phyloP scores from a whole-genome alignment of 2,888 invertebrate species.

The Cyrtodaria siliqua region DNA sequence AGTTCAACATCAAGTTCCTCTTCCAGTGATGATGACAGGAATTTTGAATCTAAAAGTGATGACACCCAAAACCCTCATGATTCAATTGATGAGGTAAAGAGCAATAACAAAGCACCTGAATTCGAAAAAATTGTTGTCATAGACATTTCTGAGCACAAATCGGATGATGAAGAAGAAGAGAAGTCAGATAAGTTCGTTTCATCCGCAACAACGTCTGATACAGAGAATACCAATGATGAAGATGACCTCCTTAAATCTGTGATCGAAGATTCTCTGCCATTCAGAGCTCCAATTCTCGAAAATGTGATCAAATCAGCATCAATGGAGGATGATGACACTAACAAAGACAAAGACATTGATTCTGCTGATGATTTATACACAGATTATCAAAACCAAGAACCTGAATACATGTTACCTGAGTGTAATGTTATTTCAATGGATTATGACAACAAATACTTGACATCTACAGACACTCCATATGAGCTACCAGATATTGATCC shows the following conservation, averaged over 20 bases:
- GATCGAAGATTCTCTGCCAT: conserved; percentile 58
- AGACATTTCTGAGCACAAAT: not conserved
- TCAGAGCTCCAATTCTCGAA: conserved; percentile 60
- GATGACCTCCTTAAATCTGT: conserved; percentile 49
- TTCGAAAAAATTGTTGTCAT: too few species aligned
- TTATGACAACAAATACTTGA: conserved; percentile 7
- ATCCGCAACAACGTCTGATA: not conserved
- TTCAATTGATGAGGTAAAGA: too few species aligned
- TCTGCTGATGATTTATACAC: conserved; percentile 41
- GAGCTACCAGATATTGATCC: conserved; percentile 23
- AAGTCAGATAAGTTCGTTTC: too few species aligned
- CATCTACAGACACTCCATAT: conserved; percentile 7
- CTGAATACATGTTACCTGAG: conserved; percentile 43
- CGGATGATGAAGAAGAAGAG: too few species aligned
- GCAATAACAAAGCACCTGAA: too few species aligned
- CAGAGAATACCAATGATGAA: conserved; percentile 16
- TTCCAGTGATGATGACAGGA: not conserved
- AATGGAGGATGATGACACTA: conserved; percentile 8
- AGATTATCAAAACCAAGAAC: conserved; percentile 9
- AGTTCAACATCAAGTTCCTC: not conserved
- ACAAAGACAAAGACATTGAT: not conserved
- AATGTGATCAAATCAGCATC: conserved; percentile 38
- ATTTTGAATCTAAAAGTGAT: too few species aligned
- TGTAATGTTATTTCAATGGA: conserved; percentile 41
- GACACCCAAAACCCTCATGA: too few species aligned